Evolutionary conservation across 2,113 vertebrate species (phyloP).

Genomic region (Tinamus guttatus): DNA sequence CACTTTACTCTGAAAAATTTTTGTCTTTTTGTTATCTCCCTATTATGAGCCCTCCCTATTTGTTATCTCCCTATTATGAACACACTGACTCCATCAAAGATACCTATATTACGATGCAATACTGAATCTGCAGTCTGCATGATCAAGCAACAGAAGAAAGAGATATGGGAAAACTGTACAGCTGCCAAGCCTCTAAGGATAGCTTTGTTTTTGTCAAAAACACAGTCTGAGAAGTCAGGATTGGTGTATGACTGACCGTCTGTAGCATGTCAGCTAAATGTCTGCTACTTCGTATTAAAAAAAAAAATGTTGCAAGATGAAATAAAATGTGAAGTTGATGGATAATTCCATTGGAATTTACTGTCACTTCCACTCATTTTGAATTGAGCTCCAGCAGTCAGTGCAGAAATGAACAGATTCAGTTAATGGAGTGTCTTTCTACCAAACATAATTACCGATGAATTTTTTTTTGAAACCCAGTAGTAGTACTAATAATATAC

Average conservation of each 20-base stretch:
- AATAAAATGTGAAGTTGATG: background rate
- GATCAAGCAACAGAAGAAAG: background rate
- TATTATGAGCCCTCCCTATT: background rate
- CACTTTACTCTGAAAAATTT: background rate
- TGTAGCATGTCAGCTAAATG: background rate
- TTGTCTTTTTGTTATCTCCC: background rate
- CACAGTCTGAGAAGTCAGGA: background rate
- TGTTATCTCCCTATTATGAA: background rate
- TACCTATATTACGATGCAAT: background rate
- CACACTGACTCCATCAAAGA: background rate
- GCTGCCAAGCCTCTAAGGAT: background rate
- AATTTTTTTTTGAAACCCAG: background rate
- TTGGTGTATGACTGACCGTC: background rate
- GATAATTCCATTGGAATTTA: background rate
- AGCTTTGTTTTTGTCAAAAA: background rate
- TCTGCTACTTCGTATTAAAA: background rate
- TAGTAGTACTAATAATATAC: background rate
- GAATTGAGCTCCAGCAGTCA: background rate
- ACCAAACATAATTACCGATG: background rate
- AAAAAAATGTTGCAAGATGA: background rate
- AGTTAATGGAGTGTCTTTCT: background rate
- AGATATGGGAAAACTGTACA: background rate
- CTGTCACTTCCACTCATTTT: background rate
- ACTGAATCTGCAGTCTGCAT: background rate
- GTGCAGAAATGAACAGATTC: background rate